Conservation (phyloP, 2,113 vertebrate species). For the Orthonyx spaldingii region DNA sequence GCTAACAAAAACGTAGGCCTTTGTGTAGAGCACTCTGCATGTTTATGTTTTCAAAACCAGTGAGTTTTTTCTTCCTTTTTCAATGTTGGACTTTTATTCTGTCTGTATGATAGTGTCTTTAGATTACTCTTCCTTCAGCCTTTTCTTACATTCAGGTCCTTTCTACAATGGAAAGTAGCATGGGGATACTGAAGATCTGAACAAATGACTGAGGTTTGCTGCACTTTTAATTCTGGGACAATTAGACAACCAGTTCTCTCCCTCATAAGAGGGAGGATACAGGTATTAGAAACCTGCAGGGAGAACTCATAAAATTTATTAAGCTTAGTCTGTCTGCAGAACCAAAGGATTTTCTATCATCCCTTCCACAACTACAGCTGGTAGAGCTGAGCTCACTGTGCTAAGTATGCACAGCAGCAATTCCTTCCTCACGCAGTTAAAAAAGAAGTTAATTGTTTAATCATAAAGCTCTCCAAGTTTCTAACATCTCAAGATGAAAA, state of each 20-base stretch:
- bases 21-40: not conserved
- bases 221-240: not conserved
- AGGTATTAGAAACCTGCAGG: not conserved
- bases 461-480: not conserved
- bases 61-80: not conserved
- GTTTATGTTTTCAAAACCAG: not conserved
- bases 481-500: not conserved
- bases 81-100: not conserved
- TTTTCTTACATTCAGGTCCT: not conserved
- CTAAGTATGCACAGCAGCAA: not conserved
- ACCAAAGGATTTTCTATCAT: not conserved
- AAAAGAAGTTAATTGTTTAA: not conserved
- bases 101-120: not conserved
- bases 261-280: not conserved
- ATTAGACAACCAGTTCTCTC: not conserved
- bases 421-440: not conserved
- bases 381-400: not conserved
- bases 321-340: not conserved
- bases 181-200: not conserved
- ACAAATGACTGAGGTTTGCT: not conserved
- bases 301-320: not conserved
- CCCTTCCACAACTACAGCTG: not conserved
- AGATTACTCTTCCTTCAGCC: not conserved
- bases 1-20: rapidly evolving
- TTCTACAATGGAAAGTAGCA: not conserved